Base-by-base conservation (phyloP, 1,140 invertebrate genomes). In the Trachelipus rathkii region DNA sequence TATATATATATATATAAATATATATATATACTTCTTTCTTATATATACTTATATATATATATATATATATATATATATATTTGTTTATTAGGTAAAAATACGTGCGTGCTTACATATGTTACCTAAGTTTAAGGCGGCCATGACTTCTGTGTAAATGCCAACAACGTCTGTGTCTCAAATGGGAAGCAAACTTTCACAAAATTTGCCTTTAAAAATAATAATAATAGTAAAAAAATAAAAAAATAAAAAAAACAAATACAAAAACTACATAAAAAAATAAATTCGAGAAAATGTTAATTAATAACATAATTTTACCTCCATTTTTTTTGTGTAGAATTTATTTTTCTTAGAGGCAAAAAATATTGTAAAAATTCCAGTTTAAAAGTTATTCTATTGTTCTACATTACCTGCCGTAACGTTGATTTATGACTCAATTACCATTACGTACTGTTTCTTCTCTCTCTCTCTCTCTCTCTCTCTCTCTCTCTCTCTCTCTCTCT, bases 181-280 rank as follows among this genome's bases (percentile, higher is more conserved):
- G 50, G 50, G 50, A 60, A 60, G 50, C 11, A 60, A 60, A 60
- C 50, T 60, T 60, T 60, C 50, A 60, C 50, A 60, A 60, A 60
- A 60, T 60, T 60, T 60, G 11, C 11, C 50, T 60, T 60, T 15
- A 60, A 60, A 60, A 60, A 60, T 33, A 33, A 33, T 33, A 33
- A 6, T 33, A 33, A 33, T 33, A 33, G 6, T 33, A 33, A 33
- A 3, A 33, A 3, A 33, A 33, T 33, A 33, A 6, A 33, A 33
- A 3, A 33, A 33, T 33, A 33, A 33, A 3, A 33, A 33, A 3
- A 33, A 33, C 1, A 33, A 33, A 33, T 3, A 33, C 33, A 33
- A 33, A 33, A 33, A 3, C 33, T n/a, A n/a, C 33, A 1, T 33
- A 33, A 60, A 19, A 60, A 60, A 60, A n/a, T n/a, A n/a, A n/a